These are phyloP conservation scores for Drosophila neocordata DNA, from an alignment of 1,140 invertebrate genomes.

Conservation along the genomic window DNA sequence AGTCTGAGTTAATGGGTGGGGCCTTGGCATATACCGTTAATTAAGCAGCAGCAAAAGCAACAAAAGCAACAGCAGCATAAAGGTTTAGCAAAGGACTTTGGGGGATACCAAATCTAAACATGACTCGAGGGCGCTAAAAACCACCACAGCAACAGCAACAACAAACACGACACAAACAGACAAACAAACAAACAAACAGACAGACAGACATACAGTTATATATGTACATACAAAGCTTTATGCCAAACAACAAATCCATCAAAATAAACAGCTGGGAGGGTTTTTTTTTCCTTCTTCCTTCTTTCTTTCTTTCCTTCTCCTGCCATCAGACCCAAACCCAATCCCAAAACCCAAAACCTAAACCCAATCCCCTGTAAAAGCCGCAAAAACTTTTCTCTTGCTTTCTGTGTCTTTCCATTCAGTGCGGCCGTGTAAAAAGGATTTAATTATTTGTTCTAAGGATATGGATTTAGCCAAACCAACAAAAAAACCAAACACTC, in stretches of 20 bases:
- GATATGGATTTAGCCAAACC: conserved; percentile 54
- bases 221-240: conserved; percentile 25
- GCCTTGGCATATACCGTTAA: conserved; percentile 67
- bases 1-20: conserved; percentile 28
- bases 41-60: conserved; percentile 66
- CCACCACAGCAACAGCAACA: conserved; percentile 34
- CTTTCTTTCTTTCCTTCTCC: conserved; percentile 36
- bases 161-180: conserved; percentile 74
- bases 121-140: conserved; percentile 49
- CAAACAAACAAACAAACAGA: conserved; percentile 55
- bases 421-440: conserved; percentile 77
- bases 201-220: conserved; percentile 65
- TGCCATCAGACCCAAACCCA: conserved; percentile 17
- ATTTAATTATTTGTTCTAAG: conserved; percentile 82
- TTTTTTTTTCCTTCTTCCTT: too few species aligned
- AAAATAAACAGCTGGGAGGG: conserved; percentile 74
- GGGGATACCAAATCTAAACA: conserved; percentile 28
- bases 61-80: too few species aligned
- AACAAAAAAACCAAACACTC: conserved; percentile 24
- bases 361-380: conserved; percentile 5
- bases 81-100: conserved; percentile 18
- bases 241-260: conserved; percentile 73
- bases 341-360: neutral
- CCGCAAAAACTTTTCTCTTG: conserved; percentile 40
- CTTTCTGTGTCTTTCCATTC: conserved; percentile 33